Evolutionary conservation across 2,888 invertebrate species (phyloP), one percentile per base, ranked within the genome.

Genomic region (Lasioglossum pauxillum): DNA sequence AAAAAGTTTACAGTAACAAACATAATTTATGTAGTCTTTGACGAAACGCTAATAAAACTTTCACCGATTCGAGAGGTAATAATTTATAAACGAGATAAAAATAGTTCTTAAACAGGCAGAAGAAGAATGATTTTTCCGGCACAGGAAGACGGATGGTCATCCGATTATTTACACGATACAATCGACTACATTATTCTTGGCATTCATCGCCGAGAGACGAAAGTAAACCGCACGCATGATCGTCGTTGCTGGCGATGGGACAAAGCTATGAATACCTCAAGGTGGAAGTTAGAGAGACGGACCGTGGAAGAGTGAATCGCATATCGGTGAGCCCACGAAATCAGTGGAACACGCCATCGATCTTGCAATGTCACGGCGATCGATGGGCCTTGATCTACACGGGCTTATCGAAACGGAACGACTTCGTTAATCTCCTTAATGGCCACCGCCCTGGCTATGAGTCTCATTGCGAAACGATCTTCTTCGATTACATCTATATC

Each of bases 191-290:
- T 90, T 92, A 91, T 88, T 87, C 89, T 89, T 92, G 93, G 92
- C 93, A 86, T 77, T 82, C 74, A 83, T 81, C 78, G 10, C 74
- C 75, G 75, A 80, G 87, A 86, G 53, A 53, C 89, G 90, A 90
- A 90, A 92, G 86, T 89, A 89, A 87, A 84, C 87, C 72, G 35
- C 69, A 67, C 80, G 80, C 91, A 91, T 90, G 90, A 90, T 92
- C 91, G 90, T 84, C 78, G 60, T 49, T 67, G 53, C 79, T 86
- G 87, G 76, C 85, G 84, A 81, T 78, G 88, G 84, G 76, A 80
- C 85, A 76, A 46, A 41, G 75, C 89, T 93, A 93, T 93, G 91
- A 93, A 93, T 93, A 93, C 88, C 85, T 89, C 93, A 92, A 93
- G 92, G 92, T 88, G 86, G 87, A 84, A 75, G 69, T 60, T 60